Evolutionary conservation across 2,113 vertebrate species (phyloP), one percentile per base, ranked within the genome.

Genomic region (Scalopus aquaticus): DNA sequence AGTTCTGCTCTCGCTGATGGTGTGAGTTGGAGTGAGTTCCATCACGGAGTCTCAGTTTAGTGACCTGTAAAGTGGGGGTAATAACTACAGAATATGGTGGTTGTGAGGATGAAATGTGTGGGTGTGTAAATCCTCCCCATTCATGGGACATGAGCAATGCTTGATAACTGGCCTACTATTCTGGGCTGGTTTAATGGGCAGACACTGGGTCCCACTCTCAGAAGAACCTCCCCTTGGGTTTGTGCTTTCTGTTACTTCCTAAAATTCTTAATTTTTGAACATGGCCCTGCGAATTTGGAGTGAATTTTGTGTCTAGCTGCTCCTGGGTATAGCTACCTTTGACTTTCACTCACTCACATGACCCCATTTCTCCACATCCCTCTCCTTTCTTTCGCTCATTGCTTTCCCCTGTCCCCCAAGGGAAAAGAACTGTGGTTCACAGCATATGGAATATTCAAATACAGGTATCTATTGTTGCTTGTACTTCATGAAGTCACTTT

Each of bases 181-280:
- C 24, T 22, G 67, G 39, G 13, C 39, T 46, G 32, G 28, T 28
- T 42, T 42, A n/a, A 20, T 32, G 67, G 67, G 19, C 51, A 6
- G 46, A 13, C 26, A 82, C 11, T 9, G 32, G 32, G 2, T 54
- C 9, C 12, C 26, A 10, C 3, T 42, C 30, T 73, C 44, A 73
- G 32, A 20, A 42, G 22, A 20, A 2, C 9, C 42, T 35, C 46
- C 9, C 6, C 20, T 42, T 39, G 16, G 64, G 24, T 74, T 39
- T 46, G 44, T 42, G 11, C 37, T 39, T 49, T 32, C 20, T 46
- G n/a, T 20, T 37, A 26, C 8, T 9, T 46, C 46, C 79, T 77
- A 67, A 73, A 54, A 79, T 44, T 86, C 64, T 24, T 44, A 42
- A n/a, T 49, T 88, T 80, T 80, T 56, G 30, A 56, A 17, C 46